Evolutionary conservation across 2,113 vertebrate genomes (phyloP), one percentile per base, ranked within the genome.

Genomic region (Scalopus aquaticus): DNA sequence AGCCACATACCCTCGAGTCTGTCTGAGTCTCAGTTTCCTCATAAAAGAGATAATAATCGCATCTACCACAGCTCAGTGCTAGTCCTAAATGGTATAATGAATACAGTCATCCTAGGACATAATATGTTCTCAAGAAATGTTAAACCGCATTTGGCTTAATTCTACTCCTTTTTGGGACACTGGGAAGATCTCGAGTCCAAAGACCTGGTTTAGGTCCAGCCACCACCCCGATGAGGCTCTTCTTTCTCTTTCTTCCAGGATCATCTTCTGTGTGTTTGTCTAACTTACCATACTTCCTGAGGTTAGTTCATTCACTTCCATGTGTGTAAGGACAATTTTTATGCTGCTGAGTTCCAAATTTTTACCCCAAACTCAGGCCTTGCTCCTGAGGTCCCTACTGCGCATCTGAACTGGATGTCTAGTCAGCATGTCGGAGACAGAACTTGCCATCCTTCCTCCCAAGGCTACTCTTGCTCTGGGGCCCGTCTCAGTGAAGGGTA

Each of bases 11-110:
- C 20, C 80, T 30, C 46, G 17, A 39, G n/a, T 78, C 46, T 82
- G 28, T 62, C 62, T 92, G 79, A 93, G 91, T 81, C 39, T 94
- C 37, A 64, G 77, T 81, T 95, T 93, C 32, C 7, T 87, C 37
- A 82, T 37, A 72, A 92, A 58, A 44, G 28, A 5, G 64, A n/a
- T 60, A 64, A 67, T 69, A 64, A 67, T 69, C 44, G 62, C 22
- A 73, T 64, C 28, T 46, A 65, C 26, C 44, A 81, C 35, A 54
- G 46, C 39, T 85, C n/a, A 65, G 11, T 44, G 19, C 15, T 28
- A 65, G n/a, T 44, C 39, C 30, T 67, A 85, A 26, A 12, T 64
- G 20, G 32, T 28, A 28, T 30, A 74, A 72, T 10, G 17, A 35
- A 10, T 9, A 54, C 54, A 44, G 46, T 74, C 5, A 84, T 4